Base-by-base conservation (phyloP, 2,888 invertebrate species). In the Acanthopleura granulata region DNA sequence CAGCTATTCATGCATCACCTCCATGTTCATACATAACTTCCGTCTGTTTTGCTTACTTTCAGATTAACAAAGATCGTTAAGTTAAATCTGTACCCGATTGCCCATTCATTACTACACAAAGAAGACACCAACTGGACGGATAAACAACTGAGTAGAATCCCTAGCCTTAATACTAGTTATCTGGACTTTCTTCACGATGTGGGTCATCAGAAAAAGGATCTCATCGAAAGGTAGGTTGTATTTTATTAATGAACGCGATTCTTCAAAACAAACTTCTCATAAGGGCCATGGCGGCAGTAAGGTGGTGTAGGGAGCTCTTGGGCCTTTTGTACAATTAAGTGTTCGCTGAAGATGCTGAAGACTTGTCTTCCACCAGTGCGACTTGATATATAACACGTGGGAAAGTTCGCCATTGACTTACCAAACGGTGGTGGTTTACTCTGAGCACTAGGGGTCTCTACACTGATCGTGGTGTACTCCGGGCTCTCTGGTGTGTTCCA, bases 41-140 rank as follows among this genome's bases (percentile, higher is more conserved):
- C 12, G 57, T 18, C 12, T 66, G 3, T 12, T 27, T 22, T 66
- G 14, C 22, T 22, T 62, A n/a, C 15, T 66, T 66, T 66, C 66
- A 66, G 66, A 66, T 27, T 66, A 27, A 66, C 66, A 27, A 66
- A 66, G 29, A 66, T 66, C 16, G 66, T 66, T 3, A 27, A 66
- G 18, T 27, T 66, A 27, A 27, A 27, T 27, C 29, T 66, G 16
- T 66, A 66, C 29, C 29, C 66, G 27, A 25, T 66, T 15, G 66
- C 66, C 25, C 66, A 66, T 27, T 22, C 66, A 25, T 27, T 66
- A 27, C 25, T 66, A 66, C 66, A 66, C 29, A 57, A 57, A 57
- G 66, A 22, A 22, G 66, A 66, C 6, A 27, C 66, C 3, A 66
- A 66, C 66, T 27, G 22, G 22, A 66, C 66, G 66, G 66, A 16